phyloP scores from a whole-genome alignment of 2,797 vertebrate genomes.

The Chloroceryle amazona region DNA sequence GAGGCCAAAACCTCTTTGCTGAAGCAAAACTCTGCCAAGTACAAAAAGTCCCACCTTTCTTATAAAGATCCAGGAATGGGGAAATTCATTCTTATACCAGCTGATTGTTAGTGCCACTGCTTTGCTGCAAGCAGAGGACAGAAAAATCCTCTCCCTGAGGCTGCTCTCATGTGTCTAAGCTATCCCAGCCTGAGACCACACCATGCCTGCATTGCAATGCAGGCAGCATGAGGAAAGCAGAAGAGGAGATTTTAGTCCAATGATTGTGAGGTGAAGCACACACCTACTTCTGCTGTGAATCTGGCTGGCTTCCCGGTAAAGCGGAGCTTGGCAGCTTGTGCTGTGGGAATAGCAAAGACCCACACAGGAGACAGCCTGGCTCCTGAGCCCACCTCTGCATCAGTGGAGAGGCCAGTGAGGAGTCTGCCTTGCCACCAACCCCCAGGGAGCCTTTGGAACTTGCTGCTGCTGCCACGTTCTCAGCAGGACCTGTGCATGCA shows the following conservation, averaged over 20 bases:
- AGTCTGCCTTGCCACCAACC: neutral
- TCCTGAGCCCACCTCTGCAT: neutral
- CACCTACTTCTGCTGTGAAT: neutral
- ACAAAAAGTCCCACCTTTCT: neutral
- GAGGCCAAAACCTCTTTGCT: neutral
- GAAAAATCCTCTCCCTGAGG: neutral
- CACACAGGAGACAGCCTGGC: fast-evolving
- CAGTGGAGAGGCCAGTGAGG: fast-evolving
- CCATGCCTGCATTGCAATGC: fast-evolving
- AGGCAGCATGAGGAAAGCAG: neutral
- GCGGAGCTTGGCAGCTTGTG: neutral
- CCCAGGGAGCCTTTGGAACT: neutral
- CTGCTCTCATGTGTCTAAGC: neutral
- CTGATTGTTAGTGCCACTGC: neutral
- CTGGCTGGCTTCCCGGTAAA: neutral
- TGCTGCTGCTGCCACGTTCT: neutral
- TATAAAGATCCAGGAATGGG: neutral
- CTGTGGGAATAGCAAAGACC: neutral
- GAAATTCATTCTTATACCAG: neutral
- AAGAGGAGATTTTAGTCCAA: neutral
- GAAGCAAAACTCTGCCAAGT: neutral
- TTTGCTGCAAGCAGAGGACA: neutral
- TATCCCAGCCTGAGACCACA: fast-evolving
- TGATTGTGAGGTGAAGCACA: fast-evolving
- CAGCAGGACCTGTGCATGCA: fast-evolving